Evolutionary conservation across 1,140 invertebrate genomes (phyloP).

Genomic region (Neodiprion lecontei): DNA sequence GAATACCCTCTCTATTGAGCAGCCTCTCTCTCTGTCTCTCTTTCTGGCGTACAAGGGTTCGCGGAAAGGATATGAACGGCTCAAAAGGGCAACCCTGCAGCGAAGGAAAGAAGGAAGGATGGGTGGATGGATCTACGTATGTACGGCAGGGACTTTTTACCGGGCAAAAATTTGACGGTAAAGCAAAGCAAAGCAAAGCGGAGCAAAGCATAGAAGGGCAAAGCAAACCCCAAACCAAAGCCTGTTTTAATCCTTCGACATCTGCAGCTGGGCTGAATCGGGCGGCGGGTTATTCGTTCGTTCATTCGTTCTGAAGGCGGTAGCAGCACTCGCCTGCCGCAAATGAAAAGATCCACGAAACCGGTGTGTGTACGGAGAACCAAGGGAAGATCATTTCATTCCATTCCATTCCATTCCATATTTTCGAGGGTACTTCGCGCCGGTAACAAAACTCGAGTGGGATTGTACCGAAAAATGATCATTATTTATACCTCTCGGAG

Average conservation of each 20-base stretch:
- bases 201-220: no score
- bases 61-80: not conserved
- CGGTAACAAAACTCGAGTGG: constrained; percentile 3
- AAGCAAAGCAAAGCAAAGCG: no score
- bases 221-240: not conserved
- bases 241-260: constrained; percentile 6
- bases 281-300: not conserved
- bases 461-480: not conserved
- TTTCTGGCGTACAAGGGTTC: no score
- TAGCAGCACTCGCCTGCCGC: not conserved
- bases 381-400: not conserved
- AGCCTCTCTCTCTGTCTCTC: not conserved
- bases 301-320: not conserved
- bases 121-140: no score
- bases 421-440: constrained; percentile 1
- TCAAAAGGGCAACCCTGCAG: not conserved
- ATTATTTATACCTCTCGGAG: constrained; percentile 4
- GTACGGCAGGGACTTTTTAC: no score
- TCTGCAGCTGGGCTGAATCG: not conserved
- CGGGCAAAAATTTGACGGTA: no score
- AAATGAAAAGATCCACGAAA: not conserved
- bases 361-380: not conserved
- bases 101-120: not conserved
- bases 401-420: not conserved
- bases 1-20: not conserved